Evolutionary conservation across 2,113 vertebrate genomes (phyloP).

Genomic region (Indicator indicator): DNA sequence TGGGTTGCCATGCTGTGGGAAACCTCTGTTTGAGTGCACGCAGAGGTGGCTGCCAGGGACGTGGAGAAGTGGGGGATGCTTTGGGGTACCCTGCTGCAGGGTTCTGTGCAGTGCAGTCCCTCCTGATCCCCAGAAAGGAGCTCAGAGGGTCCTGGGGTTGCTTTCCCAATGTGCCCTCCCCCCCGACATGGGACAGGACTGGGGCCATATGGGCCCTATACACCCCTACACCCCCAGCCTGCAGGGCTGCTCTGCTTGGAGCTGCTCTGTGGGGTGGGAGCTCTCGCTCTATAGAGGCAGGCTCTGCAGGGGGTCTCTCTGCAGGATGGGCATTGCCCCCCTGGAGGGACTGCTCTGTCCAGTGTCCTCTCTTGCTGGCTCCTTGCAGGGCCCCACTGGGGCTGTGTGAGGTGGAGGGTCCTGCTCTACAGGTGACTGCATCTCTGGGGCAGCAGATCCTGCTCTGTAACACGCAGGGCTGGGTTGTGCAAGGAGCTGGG

Average conservation of each 20-base stretch:
- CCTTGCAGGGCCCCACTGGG: background rate
- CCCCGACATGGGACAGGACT: background rate
- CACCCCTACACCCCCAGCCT: fast-evolving
- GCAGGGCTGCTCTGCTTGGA: background rate
- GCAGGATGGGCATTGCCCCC: background rate
- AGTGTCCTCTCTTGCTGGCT: background rate
- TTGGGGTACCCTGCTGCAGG: fast-evolving
- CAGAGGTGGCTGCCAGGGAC: background rate
- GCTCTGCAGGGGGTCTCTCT: background rate
- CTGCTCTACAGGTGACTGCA: background rate
- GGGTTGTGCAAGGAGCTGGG: fast-evolving
- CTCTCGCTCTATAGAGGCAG: background rate
- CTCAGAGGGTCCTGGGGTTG: background rate
- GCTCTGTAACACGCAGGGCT: fast-evolving
- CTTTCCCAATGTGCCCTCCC: fast-evolving
- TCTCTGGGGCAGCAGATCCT: background rate
- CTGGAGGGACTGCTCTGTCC: too few relatives aligned
- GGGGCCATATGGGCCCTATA: fast-evolving
- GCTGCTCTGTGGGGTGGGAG: background rate
- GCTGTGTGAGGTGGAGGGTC: background rate
- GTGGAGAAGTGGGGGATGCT: fast-evolving
- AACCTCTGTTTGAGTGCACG: fast-evolving
- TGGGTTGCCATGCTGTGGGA: fast-evolving
- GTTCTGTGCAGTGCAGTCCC: background rate
- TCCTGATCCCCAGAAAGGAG: background rate